A percentile compares a stretch with the other conserved stretches of the same genome.
phyloP scores from a whole-genome alignment of 2,797 vertebrate species.

The Sylvia borin region DNA sequence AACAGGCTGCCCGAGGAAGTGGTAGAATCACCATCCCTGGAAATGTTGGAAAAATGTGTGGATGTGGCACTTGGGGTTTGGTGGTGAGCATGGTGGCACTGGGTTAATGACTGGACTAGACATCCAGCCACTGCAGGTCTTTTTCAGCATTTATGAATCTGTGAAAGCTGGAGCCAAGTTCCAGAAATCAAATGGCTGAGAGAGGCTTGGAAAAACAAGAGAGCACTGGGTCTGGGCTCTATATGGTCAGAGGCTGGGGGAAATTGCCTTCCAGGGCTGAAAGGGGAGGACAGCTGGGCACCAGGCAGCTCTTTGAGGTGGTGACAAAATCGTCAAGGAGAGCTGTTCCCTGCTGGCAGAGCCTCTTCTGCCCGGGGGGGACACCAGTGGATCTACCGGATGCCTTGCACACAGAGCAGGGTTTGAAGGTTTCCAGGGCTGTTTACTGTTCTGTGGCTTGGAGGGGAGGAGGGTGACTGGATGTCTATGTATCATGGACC shows the following conservation, averaged over 20 bases:
- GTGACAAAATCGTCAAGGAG: constrained; percentile 39
- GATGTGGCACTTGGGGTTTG: background rate
- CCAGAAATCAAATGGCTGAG: accelerated
- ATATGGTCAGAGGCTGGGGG: background rate
- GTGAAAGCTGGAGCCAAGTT: background rate
- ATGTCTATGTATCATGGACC: background rate
- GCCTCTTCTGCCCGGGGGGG: background rate
- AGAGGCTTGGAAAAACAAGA: background rate
- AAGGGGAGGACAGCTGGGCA: background rate
- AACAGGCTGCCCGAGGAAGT: background rate
- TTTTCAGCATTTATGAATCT: background rate
- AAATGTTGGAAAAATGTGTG: background rate
- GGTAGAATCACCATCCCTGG: background rate
- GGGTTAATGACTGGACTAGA: background rate
- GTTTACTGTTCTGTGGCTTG: constrained; percentile 31
- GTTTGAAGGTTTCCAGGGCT: background rate
- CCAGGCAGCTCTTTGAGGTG: constrained; percentile 59
- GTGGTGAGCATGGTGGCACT: background rate
- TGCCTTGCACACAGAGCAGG: background rate
- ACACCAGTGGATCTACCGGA: background rate
- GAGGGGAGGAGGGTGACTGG: background rate
- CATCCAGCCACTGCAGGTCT: background rate
- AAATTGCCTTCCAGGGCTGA: constrained; percentile 39
- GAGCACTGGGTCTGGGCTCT: background rate
- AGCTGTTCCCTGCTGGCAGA: background rate